Conservation (phyloP, 92 coral and sea anemone species). For the Parazoanthus swiftii region DNA sequence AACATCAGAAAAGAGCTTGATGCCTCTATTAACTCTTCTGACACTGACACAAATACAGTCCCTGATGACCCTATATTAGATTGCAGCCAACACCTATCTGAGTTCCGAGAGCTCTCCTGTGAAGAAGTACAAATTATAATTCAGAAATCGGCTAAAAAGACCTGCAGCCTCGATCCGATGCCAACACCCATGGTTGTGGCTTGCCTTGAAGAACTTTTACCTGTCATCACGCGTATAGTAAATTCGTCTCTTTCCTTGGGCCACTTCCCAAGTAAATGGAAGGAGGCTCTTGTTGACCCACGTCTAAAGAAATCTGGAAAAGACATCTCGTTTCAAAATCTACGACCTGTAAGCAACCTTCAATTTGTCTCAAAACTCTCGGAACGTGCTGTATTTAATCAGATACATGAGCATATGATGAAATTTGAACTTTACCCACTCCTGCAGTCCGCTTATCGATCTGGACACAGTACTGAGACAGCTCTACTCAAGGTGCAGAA, state of each 20-base stretch:
- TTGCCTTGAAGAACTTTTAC: constrained; percentile 50
- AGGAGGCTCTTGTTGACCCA: no score
- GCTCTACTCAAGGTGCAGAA: neutral
- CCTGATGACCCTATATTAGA: constrained; percentile 1
- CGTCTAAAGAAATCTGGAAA: neutral
- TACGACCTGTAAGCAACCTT: constrained; percentile 45
- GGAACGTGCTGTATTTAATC: neutral
- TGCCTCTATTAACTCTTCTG: no score
- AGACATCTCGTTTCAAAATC: neutral
- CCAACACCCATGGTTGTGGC: constrained; percentile 1
- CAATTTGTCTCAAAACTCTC: constrained; percentile 40
- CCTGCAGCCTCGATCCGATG: no score
- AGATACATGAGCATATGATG: constrained; percentile 31
- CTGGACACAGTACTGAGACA: no score
- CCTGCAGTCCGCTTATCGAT: neutral
- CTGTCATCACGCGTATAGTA: neutral
- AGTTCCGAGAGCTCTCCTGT: no score
- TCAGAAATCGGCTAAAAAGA: no score
- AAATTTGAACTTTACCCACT: constrained; percentile 18
- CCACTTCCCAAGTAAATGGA: no score
- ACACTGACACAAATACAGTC: neutral
- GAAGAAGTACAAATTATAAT: no score
- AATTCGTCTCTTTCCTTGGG: no score
- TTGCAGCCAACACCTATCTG: neutral
- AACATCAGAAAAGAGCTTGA: constrained; percentile 27